Evolutionary conservation across 2,113 vertebrate species (phyloP).

Genomic region (Pelmatolapia mariae): DNA sequence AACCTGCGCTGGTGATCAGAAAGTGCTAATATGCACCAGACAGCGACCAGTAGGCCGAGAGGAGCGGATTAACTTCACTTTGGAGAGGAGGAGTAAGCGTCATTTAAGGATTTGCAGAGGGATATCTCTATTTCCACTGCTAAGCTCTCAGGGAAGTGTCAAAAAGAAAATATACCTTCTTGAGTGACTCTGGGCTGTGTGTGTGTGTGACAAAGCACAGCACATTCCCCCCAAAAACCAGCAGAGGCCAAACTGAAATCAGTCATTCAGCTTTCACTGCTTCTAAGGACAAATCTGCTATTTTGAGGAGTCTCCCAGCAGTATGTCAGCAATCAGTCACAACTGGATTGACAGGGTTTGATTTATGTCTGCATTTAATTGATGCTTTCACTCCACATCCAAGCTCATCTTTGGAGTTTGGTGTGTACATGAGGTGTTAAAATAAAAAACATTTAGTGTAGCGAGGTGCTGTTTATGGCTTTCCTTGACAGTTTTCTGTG

Average conservation of each 20-base stretch:
- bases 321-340: neutral
- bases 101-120: constrained; percentile 46
- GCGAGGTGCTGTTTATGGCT: constrained; percentile 22
- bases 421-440: constrained; percentile 2
- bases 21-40: constrained; percentile 19
- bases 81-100: constrained; percentile 34
- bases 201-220: neutral
- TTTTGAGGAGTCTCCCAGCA: neutral
- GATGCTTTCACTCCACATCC: neutral
- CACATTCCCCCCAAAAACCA: neutral
- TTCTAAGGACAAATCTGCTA: neutral
- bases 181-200: neutral
- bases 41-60: constrained; percentile 24
- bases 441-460: constrained; percentile 21
- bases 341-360: neutral
- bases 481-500: constrained; percentile 7
- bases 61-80: constrained; percentile 49
- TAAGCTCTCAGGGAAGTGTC: constrained; percentile 37
- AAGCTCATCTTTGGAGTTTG: neutral
- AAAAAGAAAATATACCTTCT: constrained; percentile 2
- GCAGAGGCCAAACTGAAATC: constrained; percentile 9
- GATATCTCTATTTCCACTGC: constrained; percentile 36
- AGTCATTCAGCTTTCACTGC: neutral
- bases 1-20: constrained; percentile 30
- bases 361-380: constrained; percentile 18